Percentiles rank a stretch among this genome's conserved stretches.
phyloP scores from a whole-genome alignment of 2,797 vertebrate species.

The Pelochelys cantorii region DNA sequence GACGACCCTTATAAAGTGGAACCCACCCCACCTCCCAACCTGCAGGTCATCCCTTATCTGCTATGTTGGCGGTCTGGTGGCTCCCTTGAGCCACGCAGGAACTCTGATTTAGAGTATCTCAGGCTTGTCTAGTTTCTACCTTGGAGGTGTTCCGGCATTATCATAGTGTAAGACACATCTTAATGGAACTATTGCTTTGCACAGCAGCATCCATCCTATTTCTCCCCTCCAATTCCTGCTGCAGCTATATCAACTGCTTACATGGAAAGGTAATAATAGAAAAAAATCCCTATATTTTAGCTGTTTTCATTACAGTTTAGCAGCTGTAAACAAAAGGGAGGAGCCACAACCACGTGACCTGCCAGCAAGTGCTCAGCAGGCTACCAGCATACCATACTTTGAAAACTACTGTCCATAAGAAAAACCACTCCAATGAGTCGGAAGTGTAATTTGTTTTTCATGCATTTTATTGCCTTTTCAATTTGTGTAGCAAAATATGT shows the following conservation, averaged over 20 bases:
- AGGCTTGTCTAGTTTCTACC: background rate
- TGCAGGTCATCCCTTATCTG: no score
- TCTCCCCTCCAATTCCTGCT: background rate
- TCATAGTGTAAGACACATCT: background rate
- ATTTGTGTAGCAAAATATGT: background rate
- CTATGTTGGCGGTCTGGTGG: no score
- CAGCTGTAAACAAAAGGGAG: background rate
- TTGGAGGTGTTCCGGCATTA: background rate
- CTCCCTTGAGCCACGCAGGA: no score
- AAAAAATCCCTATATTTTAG: background rate
- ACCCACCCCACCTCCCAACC: no score
- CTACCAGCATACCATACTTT: background rate
- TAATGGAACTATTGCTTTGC: background rate
- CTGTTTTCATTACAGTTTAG: background rate
- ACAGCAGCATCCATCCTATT: background rate
- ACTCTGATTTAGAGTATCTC: constrained; percentile 22
- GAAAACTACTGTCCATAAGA: background rate
- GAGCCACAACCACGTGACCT: background rate
- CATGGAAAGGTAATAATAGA: background rate
- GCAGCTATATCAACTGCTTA: background rate
- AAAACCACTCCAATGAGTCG: background rate
- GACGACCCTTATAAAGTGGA: no score
- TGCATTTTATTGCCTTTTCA: constrained; percentile 4
- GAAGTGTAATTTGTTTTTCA: background rate
- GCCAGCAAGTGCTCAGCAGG: background rate